Evolutionary conservation across 2,113 vertebrate genomes (phyloP).

Genomic region (Erythrocercus mccallii): DNA sequence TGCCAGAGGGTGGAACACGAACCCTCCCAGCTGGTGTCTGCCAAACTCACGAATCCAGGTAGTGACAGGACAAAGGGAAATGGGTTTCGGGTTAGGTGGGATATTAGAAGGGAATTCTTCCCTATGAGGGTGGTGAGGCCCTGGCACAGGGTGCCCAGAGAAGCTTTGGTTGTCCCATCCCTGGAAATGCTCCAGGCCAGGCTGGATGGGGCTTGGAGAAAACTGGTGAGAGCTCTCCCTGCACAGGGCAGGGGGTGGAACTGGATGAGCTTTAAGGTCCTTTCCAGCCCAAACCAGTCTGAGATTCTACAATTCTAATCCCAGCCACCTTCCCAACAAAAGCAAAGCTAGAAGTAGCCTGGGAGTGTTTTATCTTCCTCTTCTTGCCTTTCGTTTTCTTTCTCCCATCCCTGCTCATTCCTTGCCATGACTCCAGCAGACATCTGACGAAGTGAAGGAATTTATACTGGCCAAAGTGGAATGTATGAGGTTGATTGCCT

Average conservation of each 20-base stretch:
- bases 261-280: background rate
- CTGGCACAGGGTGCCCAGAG: background rate
- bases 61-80: background rate
- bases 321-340: background rate
- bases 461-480: conserved; percentile 38
- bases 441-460: conserved; percentile 13
- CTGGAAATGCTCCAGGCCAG: background rate
- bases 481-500: conserved; percentile 52
- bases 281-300: background rate
- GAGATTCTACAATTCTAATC: background rate
- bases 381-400: background rate
- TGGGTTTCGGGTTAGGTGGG: background rate
- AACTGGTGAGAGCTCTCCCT: background rate
- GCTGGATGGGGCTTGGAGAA: background rate
- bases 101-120: too few relatives aligned
- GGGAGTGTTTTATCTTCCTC: background rate
- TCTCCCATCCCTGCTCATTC: background rate
- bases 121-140: background rate
- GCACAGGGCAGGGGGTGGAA: background rate
- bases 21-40: background rate
- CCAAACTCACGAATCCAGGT: fast-evolving
- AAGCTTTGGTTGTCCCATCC: background rate
- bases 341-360: background rate
- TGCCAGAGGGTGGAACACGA: fast-evolving
- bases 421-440: background rate